phyloP scores from a whole-genome alignment of 1,140 invertebrate species.

The Leptinotarsa undecemlineata region DNA sequence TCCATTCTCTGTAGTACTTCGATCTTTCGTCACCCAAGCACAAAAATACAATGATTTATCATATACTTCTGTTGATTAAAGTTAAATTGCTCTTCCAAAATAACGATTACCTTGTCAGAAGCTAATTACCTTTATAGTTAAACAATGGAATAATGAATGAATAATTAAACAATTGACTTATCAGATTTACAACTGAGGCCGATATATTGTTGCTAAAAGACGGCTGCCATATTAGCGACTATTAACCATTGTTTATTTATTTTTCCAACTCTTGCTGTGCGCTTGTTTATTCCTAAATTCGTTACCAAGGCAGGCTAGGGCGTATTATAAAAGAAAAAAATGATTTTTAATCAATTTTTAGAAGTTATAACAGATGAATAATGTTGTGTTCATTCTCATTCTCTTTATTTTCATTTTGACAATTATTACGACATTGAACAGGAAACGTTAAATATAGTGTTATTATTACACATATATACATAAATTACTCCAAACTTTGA shows the following conservation, averaged over 20 bases:
- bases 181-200: conserved; percentile 12
- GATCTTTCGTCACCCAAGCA: background rate
- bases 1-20: too few species aligned
- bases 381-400: too few species aligned
- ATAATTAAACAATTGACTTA: conserved; percentile 24
- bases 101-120: conserved; percentile 18
- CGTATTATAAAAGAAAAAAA: too few species aligned
- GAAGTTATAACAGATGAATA: too few species aligned
- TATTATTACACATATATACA: too few species aligned
- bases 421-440: too few species aligned
- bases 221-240: conserved; percentile 21
- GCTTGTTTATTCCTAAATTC: background rate
- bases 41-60: conserved; percentile 1
- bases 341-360: too few species aligned
- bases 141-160: conserved; percentile 23
- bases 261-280: background rate
- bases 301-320: background rate
- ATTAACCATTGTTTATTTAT: conserved; percentile 10
- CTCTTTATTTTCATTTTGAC: too few species aligned
- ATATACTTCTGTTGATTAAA: conserved; percentile 5
- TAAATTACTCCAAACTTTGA: too few species aligned
- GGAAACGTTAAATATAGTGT: too few species aligned
- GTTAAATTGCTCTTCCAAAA: conserved; percentile 9
- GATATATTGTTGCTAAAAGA: conserved; percentile 23
- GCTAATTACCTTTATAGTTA: conserved; percentile 11